Base-by-base conservation (phyloP, 2,888 invertebrate genomes). In the Blastobasis lacticolella region DNA sequence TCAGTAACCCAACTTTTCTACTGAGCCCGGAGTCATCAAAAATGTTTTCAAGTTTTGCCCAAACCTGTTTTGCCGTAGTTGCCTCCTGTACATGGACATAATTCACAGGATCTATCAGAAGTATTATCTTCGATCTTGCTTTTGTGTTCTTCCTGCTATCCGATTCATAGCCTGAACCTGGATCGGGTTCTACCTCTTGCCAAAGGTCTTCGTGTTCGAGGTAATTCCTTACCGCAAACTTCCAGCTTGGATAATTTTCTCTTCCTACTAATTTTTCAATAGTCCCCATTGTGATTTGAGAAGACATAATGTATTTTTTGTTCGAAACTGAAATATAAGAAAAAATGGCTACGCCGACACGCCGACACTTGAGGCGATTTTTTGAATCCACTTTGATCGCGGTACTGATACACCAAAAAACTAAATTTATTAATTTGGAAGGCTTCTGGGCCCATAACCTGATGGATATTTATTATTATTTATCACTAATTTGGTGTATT, bases 221-320 rank as follows among this genome's bases (percentile, higher is more conserved):
- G 46, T 57, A 61, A 0, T 59, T 49, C 50, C 61, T 51, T 3
- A 59, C 53, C 4, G 57, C 56, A 43, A 62, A 62, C 37, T 48
- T 56, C 60, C 60, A 62, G 0, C 54, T 60, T 4, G 49, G 38
- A 50, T 56, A 61, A 37, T 61, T 63, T 1, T 60, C 60, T 43
- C 59, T 46, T 37, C 60, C 62, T 1, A 46, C 42, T 37, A 61
- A 44, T 49, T 61, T 61, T 40, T 62, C 62, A 36, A 60, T 60
- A 4, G 23, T 23, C 23, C 23, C 23, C 23, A 23, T 23, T 23
- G 23, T 23, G 23, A 23, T 23, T 23, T 23, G 23, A 23, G 23
- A 23, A 23, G 23, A 23, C 23, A 23, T 23, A 23, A 23, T 23
- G 23, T 23, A 23, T 23, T 2, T 23, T 23, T 23, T 23, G 23